Evolutionary conservation across 1,140 invertebrate genomes (phyloP).

Genomic region (Odontomachus brunneus): DNA sequence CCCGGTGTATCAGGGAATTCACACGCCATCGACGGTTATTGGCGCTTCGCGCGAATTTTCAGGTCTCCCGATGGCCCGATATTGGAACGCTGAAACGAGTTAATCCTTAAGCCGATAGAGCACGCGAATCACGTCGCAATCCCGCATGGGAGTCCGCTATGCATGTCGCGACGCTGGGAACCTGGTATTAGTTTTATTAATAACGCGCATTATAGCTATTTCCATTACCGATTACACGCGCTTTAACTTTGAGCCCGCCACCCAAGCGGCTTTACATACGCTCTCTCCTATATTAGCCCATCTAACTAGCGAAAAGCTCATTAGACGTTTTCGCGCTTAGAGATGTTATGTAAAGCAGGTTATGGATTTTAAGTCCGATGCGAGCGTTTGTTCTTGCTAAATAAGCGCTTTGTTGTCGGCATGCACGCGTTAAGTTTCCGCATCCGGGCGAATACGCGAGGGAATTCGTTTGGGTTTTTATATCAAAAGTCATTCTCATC

Average conservation of each 20-base stretch:
- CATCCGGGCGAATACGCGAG: background rate
- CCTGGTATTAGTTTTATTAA: conserved; percentile 58
- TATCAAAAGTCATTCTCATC: background rate
- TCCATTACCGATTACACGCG: conserved; percentile 59
- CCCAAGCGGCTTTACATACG: conserved; percentile 42
- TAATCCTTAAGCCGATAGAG: conserved; percentile 59
- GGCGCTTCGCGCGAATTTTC: conserved; percentile 47
- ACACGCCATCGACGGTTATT: conserved; percentile 50
- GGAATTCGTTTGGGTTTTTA: background rate
- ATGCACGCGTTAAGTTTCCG: background rate
- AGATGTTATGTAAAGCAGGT: background rate
- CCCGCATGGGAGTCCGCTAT: conserved; percentile 23
- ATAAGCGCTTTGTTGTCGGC: background rate
- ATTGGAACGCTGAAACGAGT: conserved; percentile 49
- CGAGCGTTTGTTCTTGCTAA: background rate
- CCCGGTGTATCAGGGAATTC: conserved; percentile 51
- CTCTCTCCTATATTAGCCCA: conserved; percentile 28
- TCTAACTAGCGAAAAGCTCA: conserved; percentile 17
- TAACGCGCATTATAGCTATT: conserved; percentile 59
- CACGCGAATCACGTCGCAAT: conserved; percentile 56
- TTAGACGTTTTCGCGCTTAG: conserved; percentile 13
- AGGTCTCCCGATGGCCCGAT: conserved; percentile 38
- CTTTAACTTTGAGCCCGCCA: conserved; percentile 45
- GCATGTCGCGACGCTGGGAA: conserved; percentile 29
- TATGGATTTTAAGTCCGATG: background rate